A percentile compares a stretch with the other conserved stretches of the same genome.
Evolutionary conservation across 2,797 vertebrate species (phyloP).

Genomic region (Petrocephalus sullivani): DNA sequence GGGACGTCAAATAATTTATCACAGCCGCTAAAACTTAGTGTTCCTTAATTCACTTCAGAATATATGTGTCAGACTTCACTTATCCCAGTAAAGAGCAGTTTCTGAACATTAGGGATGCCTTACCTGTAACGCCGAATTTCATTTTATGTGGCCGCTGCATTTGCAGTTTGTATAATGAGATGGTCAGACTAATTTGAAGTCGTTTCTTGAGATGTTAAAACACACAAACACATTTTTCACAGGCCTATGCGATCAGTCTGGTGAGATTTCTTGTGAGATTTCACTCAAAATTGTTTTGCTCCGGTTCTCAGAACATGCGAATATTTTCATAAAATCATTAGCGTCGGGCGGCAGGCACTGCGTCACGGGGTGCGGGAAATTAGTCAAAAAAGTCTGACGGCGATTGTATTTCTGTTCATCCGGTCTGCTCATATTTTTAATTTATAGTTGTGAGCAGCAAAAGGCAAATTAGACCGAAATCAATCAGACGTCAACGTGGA

Average conservation of each 20-base stretch:
- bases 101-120: not conserved
- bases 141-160: not conserved
- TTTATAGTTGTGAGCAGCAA: constrained; percentile 9
- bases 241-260: not conserved
- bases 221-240: not conserved
- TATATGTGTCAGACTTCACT: not conserved
- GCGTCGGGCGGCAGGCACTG: not conserved
- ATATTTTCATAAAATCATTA: constrained; percentile 13
- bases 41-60: not conserved
- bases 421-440: not conserved
- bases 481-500: not conserved
- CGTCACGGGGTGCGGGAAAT: not conserved
- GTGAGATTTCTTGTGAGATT: not conserved
- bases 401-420: constrained; percentile 6
- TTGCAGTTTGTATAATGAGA: not conserved
- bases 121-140: not conserved
- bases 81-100: not conserved
- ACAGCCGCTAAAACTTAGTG: not conserved
- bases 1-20: not conserved
- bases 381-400: not conserved
- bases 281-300: constrained; percentile 3
- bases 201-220: not conserved
- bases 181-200: not conserved
- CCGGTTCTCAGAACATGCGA: not conserved
- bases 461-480: not conserved